A percentile compares a stretch with the other conserved stretches of the same genome.
Conservation (phyloP, 2,113 vertebrate genomes). For the Hipposideros armiger region DNA sequence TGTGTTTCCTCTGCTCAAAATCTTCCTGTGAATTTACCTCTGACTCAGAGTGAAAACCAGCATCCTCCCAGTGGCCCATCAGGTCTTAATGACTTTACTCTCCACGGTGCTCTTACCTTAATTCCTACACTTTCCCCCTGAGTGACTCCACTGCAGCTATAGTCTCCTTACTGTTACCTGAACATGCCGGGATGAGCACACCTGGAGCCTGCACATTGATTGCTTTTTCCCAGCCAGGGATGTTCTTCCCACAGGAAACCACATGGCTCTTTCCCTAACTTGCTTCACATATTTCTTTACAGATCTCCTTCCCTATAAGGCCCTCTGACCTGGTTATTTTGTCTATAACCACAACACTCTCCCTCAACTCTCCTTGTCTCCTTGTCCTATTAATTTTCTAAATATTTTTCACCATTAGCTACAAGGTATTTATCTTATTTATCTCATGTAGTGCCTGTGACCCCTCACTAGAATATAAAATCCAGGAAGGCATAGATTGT, state of each 20-base stretch:
- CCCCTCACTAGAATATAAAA: not conserved
- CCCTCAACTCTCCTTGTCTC: not conserved
- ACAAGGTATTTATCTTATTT: not conserved
- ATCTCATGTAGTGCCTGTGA: not conserved
- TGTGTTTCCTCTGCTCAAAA: not conserved
- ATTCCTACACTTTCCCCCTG: not conserved
- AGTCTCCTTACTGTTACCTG: not conserved
- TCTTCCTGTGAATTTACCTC: not conserved
- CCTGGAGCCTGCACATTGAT: not conserved
- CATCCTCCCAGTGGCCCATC: rapidly evolving
- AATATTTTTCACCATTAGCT: not conserved
- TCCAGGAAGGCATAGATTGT: not conserved
- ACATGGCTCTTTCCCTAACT: not conserved
- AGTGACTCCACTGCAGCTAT: not conserved
- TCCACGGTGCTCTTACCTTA: not conserved
- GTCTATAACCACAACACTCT: not conserved
- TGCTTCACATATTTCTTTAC: not conserved
- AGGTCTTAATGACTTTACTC: not conserved
- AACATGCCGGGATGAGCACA: no score
- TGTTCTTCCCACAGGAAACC: not conserved
- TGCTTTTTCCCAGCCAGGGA: no score
- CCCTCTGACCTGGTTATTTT: not conserved
- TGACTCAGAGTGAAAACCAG: not conserved
- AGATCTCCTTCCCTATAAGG: not conserved
- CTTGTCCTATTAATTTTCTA: not conserved